Conservation (phyloP, 2,888 invertebrate genomes). For the Eilema sororculum region DNA sequence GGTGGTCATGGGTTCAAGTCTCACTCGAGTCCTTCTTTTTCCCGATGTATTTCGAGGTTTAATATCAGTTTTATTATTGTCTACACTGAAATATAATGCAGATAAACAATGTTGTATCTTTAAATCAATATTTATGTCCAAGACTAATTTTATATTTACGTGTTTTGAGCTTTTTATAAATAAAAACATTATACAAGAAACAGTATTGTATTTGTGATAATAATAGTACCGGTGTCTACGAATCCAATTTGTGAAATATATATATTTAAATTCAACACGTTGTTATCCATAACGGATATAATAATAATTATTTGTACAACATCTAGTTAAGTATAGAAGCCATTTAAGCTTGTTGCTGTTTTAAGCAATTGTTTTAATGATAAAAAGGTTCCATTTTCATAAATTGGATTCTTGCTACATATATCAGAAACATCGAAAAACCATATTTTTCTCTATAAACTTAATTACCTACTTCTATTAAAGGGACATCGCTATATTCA, state of each 20-base stretch:
- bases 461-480: conserved; percentile 32
- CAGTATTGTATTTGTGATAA: conserved; percentile 67
- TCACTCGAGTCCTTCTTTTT: no score
- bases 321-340: conserved; percentile 66
- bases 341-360: conserved; percentile 75
- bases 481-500: conserved; percentile 43
- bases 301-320: conserved; percentile 64
- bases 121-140: conserved; percentile 26
- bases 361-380: conserved; percentile 71
- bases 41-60: no score
- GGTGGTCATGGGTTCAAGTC: no score
- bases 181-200: conserved; percentile 60
- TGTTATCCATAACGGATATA: conserved; percentile 55
- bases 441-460: conserved; percentile 52
- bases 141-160: conserved; percentile 63
- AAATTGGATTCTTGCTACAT: conserved; percentile 70
- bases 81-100: neutral
- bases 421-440: conserved; percentile 65
- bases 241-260: conserved; percentile 64
- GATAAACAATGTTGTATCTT: neutral
- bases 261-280: conserved; percentile 55
- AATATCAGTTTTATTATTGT: neutral
- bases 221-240: conserved; percentile 55
- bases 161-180: conserved; percentile 82
- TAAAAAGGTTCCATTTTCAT: conserved; percentile 59